These are phyloP conservation scores for Brachionus sp. DNA, from an alignment of 1,140 invertebrate species.

Conservation along the genomic window DNA sequence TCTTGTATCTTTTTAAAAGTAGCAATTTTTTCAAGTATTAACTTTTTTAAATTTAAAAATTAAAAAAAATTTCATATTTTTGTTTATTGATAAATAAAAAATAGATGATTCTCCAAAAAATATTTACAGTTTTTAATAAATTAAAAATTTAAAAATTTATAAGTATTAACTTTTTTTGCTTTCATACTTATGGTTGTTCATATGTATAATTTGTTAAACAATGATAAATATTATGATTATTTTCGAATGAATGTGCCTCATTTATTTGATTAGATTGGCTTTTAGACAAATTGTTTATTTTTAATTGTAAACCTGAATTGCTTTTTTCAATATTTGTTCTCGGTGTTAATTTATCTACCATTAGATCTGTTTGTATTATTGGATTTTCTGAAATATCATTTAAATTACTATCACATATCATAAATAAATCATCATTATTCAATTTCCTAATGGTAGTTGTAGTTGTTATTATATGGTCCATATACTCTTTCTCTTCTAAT, in stretches of 20 bases:
- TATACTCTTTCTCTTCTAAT: conserved; percentile 42
- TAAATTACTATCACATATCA: conserved; percentile 6
- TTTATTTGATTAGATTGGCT: neutral
- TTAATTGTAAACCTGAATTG: neutral
- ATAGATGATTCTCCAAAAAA: too few species aligned
- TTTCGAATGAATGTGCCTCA: neutral
- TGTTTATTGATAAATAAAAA: too few species aligned
- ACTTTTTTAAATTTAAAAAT: too few species aligned
- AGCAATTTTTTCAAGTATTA: too few species aligned
- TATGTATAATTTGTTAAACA: conserved; percentile 36
- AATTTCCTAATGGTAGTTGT: conserved; percentile 10
- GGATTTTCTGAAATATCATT: conserved; percentile 18
- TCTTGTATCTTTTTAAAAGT: too few species aligned
- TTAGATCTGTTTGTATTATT: neutral
- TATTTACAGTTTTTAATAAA: too few species aligned
- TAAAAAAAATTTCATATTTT: too few species aligned
- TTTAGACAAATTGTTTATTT: neutral
- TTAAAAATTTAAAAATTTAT: too few species aligned
- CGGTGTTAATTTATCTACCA: neutral
- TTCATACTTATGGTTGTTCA: neutral
- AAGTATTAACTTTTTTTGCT: too few species aligned
- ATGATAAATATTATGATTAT: conserved; percentile 1
- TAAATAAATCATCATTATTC: conserved; percentile 14
- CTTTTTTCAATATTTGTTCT: neutral
- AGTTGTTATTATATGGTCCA: conserved; percentile 41